A percentile compares a stretch with the other conserved stretches of the same genome.
phyloP scores from a whole-genome alignment of 64 coral and sea anemone genomes.

The Orbicella faveolata region DNA sequence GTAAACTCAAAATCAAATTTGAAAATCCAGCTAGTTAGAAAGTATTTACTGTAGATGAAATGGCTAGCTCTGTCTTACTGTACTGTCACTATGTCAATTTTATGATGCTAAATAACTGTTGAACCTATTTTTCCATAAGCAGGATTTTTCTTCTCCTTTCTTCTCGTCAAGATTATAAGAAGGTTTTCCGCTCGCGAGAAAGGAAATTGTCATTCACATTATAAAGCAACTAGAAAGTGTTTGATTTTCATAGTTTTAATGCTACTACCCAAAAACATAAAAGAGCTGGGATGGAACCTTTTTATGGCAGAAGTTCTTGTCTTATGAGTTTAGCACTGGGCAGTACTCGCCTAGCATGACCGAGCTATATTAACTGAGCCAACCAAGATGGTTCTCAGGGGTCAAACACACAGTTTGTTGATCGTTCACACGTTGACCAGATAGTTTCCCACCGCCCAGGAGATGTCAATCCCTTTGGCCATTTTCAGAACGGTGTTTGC shows the following conservation, averaged over 20 bases:
- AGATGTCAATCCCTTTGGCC: constrained; percentile 44
- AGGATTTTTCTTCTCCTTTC: neutral
- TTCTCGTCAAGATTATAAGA: no score
- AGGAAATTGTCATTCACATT: no score
- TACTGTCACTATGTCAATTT: neutral
- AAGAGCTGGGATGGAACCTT: neutral
- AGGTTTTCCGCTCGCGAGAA: no score
- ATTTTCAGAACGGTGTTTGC: constrained; percentile 10
- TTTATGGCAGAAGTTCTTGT: constrained; percentile 9
- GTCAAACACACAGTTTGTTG: neutral
- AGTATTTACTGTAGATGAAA: neutral
- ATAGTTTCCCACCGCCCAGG: constrained; percentile 25
- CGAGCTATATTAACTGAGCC: no score
- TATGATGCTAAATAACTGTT: neutral
- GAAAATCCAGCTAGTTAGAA: neutral
- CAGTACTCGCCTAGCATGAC: neutral
- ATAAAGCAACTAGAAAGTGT: no score
- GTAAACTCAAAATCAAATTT: neutral
- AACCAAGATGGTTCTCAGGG: no score
- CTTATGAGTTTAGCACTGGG: neutral
- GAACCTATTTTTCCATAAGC: neutral
- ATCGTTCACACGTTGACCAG: constrained; percentile 27
- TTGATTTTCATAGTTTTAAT: neutral
- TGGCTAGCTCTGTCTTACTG: neutral
- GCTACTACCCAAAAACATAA: no score